Evolutionary conservation across 2,888 invertebrate species (phyloP), one percentile per base, ranked within the genome.

Genomic region (Sarcophaga variegata): DNA sequence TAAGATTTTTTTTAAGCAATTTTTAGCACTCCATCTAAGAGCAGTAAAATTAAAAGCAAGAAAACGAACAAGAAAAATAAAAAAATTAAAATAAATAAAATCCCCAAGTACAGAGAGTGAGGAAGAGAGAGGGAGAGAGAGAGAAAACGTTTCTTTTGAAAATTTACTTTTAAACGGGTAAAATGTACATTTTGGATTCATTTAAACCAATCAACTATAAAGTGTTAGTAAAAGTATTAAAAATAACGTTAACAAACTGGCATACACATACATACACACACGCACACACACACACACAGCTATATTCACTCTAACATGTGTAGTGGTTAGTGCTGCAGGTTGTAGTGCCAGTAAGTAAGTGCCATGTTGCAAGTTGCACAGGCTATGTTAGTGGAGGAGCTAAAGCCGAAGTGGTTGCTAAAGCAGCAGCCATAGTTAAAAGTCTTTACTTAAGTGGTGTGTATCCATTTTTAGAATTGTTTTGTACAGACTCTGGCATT

Each of bases 401-500:
- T 66, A 47, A 72, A 81, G 11, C 67, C 17, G 70, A 79, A 84
- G 64, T 60, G 64, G 77, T 72, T 66, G n/a, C 10, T 37, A 37
- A 37, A 37, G 37, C 78, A 79, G 70, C 80, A 77, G 63, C 80
- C 69, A 63, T 75, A 80, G 80, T 83, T 86, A 64, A 83, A 86
- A 83, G 77, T 78, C 86, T 72, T 77, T 70, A 64, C 81, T 77
- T 81, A 86, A 86, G 86, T 86, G 86, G 86, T 81, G 83, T 86
- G 77, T 86, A 86, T 86, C 74, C 86, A 83, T 62, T 86, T 86
- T 86, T 77, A 64, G 71, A 59, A 77, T 86, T 86, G 86, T 86
- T 86, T 86, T 77, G 64, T 83, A 81, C 83, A 83, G 82, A 82
- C 84, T 76, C 72, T 84, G 87, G 84, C 84, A 87, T 82, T 87